Conservation (phyloP, 2,113 vertebrate genomes). For the Corythoichthys haematopterus region DNA sequence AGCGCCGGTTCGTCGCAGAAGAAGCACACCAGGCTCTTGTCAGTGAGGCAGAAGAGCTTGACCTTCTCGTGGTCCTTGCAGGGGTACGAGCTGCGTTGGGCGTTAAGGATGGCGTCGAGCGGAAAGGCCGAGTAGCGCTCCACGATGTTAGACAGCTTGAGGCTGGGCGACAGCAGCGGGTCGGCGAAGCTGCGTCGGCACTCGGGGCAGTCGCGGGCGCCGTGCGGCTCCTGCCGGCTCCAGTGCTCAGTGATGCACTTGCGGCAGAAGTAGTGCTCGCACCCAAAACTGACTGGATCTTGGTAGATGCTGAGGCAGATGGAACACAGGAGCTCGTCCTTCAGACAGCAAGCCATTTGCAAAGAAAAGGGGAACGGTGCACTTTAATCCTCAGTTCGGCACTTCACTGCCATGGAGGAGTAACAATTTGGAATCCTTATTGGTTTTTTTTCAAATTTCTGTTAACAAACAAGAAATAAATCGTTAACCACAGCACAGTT, state of each 20-base stretch:
- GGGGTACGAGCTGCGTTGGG: slow-evolving; percentile 85
- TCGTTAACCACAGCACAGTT: slow-evolving; percentile 7
- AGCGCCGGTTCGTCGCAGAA: slow-evolving; percentile 93
- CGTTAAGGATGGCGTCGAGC: slow-evolving; percentile 88
- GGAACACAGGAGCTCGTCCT: slow-evolving; percentile 96
- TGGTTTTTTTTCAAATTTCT: slow-evolving; percentile 19
- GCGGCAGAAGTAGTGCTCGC: slow-evolving; percentile 97
- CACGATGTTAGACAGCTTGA: slow-evolving; percentile 97
- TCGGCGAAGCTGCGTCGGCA: slow-evolving; percentile 89
- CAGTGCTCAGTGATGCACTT: slow-evolving; percentile 97
- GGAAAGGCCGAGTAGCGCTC: slow-evolving; percentile 95
- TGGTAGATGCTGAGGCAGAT: slow-evolving; percentile 98
- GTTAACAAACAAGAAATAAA: slow-evolving; percentile 16
- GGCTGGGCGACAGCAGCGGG: slow-evolving; percentile 87
- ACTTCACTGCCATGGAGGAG: slow-evolving; percentile 20
- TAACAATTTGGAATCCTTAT: neutral
- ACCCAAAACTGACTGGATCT: slow-evolving; percentile 94
- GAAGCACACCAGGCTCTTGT: slow-evolving; percentile 93
- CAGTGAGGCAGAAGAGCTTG: slow-evolving; percentile 96
- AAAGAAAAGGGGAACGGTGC: slow-evolving; percentile 30
- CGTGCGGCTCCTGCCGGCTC: slow-evolving; percentile 88
- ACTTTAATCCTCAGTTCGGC: slow-evolving; percentile 34
- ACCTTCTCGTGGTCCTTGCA: slow-evolving; percentile 98
- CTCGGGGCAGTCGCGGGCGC: slow-evolving; percentile 88
- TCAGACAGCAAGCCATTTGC: slow-evolving; percentile 92